Conservation (phyloP, 2,113 vertebrate genomes). For the Hirundichthys speculiger region DNA sequence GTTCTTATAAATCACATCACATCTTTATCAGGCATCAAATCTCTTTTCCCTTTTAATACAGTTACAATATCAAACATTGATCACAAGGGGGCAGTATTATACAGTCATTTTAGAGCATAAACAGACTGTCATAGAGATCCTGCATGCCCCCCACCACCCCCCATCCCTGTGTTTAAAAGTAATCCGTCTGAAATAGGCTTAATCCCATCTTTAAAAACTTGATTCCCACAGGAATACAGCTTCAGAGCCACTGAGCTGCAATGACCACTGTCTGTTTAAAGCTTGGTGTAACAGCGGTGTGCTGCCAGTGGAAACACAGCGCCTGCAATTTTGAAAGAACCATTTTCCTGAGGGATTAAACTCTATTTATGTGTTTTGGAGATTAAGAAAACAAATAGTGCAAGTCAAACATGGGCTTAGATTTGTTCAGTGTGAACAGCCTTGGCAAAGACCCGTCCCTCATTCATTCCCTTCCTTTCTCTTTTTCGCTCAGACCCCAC, state of each 20-base stretch:
- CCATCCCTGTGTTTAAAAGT: conserved; percentile 36
- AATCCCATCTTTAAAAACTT: conserved; percentile 46
- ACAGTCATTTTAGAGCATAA: conserved; percentile 43
- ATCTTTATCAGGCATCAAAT: not conserved
- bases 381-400: conserved; percentile 52
- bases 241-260: conserved; percentile 41
- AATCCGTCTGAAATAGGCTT: conserved; percentile 37
- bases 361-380: conserved; percentile 44
- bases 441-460: conserved; percentile 12
- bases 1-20: not conserved
- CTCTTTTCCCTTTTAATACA: conserved; percentile 13
- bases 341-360: conserved; percentile 55
- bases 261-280: conserved; percentile 39
- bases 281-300: conserved; percentile 24
- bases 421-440: conserved; percentile 33
- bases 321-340: conserved; percentile 19
- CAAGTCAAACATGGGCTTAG: conserved; percentile 52
- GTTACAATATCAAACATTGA: conserved; percentile 9
- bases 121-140: conserved; percentile 23
- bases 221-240: conserved; percentile 30
- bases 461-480: conserved; percentile 1
- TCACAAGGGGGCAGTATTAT: conserved; percentile 74
- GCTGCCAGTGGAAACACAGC: conserved; percentile 43
- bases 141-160: conserved; percentile 19
- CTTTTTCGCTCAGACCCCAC: not conserved